Percentiles rank a stretch among this genome's conserved stretches.
These are phyloP conservation scores for Dromaius novaehollandiae DNA, from an alignment of 2,113 vertebrate species.

Conservation along the genomic window DNA sequence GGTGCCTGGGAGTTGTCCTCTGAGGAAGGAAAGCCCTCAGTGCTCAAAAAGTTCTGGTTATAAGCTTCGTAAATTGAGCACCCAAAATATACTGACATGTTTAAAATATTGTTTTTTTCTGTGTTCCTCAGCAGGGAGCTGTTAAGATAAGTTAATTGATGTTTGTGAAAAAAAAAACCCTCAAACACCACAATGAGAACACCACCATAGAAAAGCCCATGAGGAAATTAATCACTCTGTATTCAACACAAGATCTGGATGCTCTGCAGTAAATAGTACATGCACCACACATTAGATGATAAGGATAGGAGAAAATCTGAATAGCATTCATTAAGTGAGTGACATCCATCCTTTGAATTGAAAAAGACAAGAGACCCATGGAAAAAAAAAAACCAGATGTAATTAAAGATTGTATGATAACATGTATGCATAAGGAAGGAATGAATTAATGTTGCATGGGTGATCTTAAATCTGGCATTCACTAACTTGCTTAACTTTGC, in stretches of 20 bases:
- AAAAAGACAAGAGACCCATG: neutral
- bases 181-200: slow-evolving; percentile 23
- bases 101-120: slow-evolving; percentile 57
- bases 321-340: slow-evolving; percentile 40
- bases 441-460: neutral
- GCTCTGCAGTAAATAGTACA: slow-evolving; percentile 45
- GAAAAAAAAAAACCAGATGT: slow-evolving; percentile 7
- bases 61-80: neutral
- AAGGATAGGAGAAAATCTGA: slow-evolving; percentile 37
- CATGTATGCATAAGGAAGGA: neutral
- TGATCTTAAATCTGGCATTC: neutral
- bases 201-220: slow-evolving; percentile 18
- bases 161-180: neutral
- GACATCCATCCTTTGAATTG: neutral
- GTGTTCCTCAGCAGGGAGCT: slow-evolving; percentile 29
- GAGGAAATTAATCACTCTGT: slow-evolving; percentile 59
- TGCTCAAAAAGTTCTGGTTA: neutral
- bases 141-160: slow-evolving; percentile 44
- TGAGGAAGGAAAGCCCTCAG: neutral
- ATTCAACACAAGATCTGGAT: slow-evolving; percentile 28
- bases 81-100: neutral
- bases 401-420: slow-evolving; percentile 47
- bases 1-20: neutral
- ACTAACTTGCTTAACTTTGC: neutral
- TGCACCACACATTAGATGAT: slow-evolving; percentile 5